A percentile compares a stretch with the other conserved stretches of the same genome.
Conservation (phyloP, 2,888 invertebrate species). For the Balanococcus diminutus region DNA sequence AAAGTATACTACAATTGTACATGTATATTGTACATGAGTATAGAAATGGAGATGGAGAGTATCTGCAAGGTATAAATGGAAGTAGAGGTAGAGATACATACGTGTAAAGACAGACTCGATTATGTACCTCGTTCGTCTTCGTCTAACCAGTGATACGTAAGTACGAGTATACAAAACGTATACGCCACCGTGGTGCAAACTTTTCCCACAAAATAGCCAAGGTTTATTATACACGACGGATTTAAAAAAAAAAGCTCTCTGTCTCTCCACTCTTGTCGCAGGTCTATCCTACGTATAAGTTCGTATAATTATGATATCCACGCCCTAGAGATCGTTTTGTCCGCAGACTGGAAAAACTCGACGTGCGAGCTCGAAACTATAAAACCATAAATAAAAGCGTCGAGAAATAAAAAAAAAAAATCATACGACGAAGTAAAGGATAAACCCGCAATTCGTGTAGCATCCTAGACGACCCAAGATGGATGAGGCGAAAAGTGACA, state of each 20-base stretch:
- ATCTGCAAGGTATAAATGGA: too few species aligned
- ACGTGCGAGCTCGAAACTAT: conserved; percentile 15
- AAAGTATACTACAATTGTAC: too few species aligned
- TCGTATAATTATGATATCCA: neutral
- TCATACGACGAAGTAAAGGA: neutral
- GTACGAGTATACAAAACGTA: too few species aligned
- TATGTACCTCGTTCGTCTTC: neutral
- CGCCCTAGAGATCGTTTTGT: conserved; percentile 23
- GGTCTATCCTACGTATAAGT: too few species aligned
- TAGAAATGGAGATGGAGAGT: too few species aligned
- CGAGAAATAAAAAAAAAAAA: conserved; percentile 22
- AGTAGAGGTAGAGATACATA: neutral
- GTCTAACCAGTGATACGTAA: neutral
- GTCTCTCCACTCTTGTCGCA: neutral
- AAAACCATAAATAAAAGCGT: conserved; percentile 31
- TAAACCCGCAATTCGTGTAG: neutral
- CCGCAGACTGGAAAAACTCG: neutral
- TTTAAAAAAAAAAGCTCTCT: neutral
- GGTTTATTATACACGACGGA: neutral
- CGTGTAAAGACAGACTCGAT: neutral
- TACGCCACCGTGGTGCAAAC: too few species aligned
- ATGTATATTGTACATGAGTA: too few species aligned
- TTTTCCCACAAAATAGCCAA: neutral
- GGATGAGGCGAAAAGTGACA: conserved; percentile 23
- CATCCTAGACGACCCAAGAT: neutral